phyloP scores from a whole-genome alignment of 1,140 invertebrate species.

The Gyrodactylus bullatarudis region DNA sequence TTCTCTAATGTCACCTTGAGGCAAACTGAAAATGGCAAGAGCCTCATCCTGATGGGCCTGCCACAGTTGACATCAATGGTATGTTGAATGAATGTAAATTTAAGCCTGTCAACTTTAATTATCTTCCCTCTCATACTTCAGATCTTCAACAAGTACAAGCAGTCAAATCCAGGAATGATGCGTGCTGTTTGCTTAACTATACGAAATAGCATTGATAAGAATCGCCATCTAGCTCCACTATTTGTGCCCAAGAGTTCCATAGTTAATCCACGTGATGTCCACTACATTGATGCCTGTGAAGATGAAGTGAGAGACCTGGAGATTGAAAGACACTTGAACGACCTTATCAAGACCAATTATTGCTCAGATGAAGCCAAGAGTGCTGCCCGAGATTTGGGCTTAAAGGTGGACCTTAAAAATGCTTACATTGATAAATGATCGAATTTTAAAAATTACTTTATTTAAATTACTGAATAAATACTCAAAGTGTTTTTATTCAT shows the following conservation, averaged over 20 bases:
- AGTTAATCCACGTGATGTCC: neutral
- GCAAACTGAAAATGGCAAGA: neutral
- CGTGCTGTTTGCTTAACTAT: neutral
- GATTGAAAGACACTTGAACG: neutral
- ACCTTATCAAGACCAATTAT: neutral
- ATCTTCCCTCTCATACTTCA: neutral
- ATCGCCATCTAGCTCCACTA: neutral
- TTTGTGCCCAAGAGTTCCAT: neutral
- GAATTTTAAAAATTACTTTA: neutral
- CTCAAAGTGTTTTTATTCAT: neutral
- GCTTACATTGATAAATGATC: neutral
- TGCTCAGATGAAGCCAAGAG: neutral
- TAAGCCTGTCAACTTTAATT: neutral
- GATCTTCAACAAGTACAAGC: neutral
- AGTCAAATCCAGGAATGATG: neutral
- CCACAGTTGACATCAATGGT: neutral
- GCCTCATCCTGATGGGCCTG: neutral
- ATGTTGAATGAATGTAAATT: neutral
- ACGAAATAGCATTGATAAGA: neutral
- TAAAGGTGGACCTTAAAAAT: neutral
- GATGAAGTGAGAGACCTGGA: neutral
- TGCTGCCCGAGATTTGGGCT: neutral
- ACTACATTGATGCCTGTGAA: neutral
- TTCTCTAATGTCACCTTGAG: neutral
- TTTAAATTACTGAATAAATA: neutral